phyloP scores from a whole-genome alignment of 1,140 invertebrate species.

The Argopecten irradians region DNA sequence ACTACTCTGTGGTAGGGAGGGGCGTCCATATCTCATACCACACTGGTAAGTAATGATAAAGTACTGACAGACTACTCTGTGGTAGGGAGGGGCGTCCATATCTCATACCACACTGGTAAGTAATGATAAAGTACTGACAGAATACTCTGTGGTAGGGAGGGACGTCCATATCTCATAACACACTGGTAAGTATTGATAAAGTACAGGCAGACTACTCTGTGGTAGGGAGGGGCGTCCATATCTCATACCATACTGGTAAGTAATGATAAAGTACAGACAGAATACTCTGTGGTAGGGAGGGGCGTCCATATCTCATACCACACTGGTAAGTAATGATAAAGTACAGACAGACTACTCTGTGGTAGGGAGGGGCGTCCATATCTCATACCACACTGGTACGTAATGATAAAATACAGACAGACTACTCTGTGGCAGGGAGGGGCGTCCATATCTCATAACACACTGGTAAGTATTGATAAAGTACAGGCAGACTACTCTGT shows the following conservation, averaged over 20 bases:
- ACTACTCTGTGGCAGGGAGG: background rate
- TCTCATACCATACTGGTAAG: background rate
- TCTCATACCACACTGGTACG: background rate
- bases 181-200: background rate
- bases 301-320: background rate
- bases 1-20: background rate
- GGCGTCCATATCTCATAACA: background rate
- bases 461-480: constrained; percentile 76
- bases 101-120: background rate
- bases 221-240: background rate
- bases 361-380: background rate
- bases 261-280: background rate
- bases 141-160: background rate
- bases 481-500: too few relatives aligned
- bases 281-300: background rate
- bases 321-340: background rate
- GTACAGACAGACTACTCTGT: background rate
- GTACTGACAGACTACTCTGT: background rate
- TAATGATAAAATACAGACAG: background rate
- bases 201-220: background rate
- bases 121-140: too few relatives aligned
- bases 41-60: background rate
- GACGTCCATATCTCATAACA: background rate
- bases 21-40: background rate
- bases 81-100: background rate